phyloP scores from a whole-genome alignment of 2,888 invertebrate species.

The Ophraella communa region DNA sequence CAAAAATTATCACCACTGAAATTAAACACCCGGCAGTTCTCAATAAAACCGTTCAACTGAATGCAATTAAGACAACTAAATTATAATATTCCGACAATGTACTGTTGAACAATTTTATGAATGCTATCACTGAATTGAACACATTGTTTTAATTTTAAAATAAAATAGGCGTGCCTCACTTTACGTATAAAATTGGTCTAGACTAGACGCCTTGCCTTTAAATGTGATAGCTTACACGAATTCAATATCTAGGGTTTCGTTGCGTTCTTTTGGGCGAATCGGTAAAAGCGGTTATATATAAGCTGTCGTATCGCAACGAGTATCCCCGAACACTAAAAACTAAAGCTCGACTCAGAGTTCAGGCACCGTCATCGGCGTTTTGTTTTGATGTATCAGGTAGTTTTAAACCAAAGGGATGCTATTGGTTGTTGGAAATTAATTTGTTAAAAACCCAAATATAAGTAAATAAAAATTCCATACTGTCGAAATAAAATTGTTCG shows the following conservation, averaged over 20 bases:
- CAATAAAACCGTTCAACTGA: background rate
- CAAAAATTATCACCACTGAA: background rate
- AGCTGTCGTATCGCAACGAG: conserved; percentile 29
- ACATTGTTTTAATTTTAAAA: conserved; percentile 31
- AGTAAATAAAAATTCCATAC: no score
- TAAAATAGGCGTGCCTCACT: conserved; percentile 32
- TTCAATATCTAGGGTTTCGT: conserved; percentile 32
- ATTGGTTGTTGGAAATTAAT: background rate
- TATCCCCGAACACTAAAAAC: conserved; percentile 27
- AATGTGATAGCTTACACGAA: conserved; percentile 15
- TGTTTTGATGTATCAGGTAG: background rate
- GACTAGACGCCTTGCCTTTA: conserved; percentile 31
- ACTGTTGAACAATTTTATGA: background rate
- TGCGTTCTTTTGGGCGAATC: conserved; percentile 27
- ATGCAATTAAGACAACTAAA: background rate
- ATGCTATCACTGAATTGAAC: conserved; percentile 33
- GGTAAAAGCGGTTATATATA: conserved; percentile 41
- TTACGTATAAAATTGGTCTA: conserved; percentile 24
- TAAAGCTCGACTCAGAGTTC: conserved; percentile 2
- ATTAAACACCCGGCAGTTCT: conserved; percentile 4
- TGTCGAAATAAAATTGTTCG: no score
- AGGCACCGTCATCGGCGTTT: background rate
- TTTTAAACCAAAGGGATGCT: background rate
- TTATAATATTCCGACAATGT: background rate
- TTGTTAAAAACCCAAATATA: background rate